phyloP scores from a whole-genome alignment of 2,113 vertebrate genomes.

The Cavia aperea region DNA sequence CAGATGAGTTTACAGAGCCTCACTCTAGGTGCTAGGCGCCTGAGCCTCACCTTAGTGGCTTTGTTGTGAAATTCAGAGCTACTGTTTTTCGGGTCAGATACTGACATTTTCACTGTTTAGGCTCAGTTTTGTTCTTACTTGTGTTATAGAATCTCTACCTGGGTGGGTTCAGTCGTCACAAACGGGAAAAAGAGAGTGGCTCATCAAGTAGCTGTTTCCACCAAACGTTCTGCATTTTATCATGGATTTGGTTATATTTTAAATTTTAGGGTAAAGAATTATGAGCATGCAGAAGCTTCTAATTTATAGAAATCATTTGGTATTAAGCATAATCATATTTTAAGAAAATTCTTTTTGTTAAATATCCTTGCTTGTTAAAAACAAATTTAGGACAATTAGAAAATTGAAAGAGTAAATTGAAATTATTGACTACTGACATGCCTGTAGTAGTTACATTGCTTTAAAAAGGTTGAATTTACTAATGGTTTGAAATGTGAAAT shows the following conservation, averaged over 20 bases:
- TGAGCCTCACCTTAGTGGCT: not conserved
- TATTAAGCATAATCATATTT: slow-evolving; percentile 1
- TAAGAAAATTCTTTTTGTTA: slow-evolving; percentile 8
- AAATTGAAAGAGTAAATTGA: slow-evolving; percentile 42
- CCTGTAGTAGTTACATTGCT: not conserved
- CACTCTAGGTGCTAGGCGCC: not conserved
- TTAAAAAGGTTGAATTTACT: slow-evolving; percentile 46
- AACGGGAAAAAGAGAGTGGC: not conserved
- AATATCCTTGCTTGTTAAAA: slow-evolving; percentile 25
- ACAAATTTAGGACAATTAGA: slow-evolving; percentile 25
- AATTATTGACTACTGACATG: not conserved
- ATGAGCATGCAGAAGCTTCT: not conserved
- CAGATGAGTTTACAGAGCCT: not conserved
- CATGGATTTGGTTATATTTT: not conserved
- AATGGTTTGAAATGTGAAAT: slow-evolving; percentile 40
- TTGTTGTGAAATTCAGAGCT: not conserved
- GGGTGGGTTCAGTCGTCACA: not conserved
- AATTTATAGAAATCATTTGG: slow-evolving; percentile 10
- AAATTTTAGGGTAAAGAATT: slow-evolving; percentile 9
- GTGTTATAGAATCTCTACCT: slow-evolving; percentile 10
- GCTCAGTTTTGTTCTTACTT: not conserved
- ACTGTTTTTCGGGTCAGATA: not conserved
- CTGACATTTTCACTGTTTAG: not conserved
- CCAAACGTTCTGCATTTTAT: not conserved
- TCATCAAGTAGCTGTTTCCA: not conserved